Base-by-base conservation (phyloP, 2,888 invertebrate genomes). In the Tenodera sinensis region DNA sequence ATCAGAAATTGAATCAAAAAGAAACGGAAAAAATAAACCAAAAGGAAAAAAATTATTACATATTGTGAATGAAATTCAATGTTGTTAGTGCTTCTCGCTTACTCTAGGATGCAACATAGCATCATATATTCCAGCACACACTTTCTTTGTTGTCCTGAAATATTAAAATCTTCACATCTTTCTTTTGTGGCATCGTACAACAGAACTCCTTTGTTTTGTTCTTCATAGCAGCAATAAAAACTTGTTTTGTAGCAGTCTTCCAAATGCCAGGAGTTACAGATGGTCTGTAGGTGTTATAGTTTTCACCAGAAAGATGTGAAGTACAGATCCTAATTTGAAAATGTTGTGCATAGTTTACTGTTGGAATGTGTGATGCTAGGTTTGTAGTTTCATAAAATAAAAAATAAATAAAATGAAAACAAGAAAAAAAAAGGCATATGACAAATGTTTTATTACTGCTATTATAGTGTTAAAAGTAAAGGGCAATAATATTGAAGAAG, bases 71-170 rank as follows among this genome's bases (percentile, higher is more conserved):
- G 34, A 87, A 87, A 90, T 90, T 90, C 90, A 89, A 89, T 90
- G 90, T 90, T 90, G 89, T 88, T 89, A 90, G 89, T 90, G 90
- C 90, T 90, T 90, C 83, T 90, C 89, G 90, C 90, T 90, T 90
- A 83, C 88, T 89, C 84, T 89, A 89, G 89, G 42, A 27, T 47
- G 83, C 84, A 81, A 90, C 81, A n/a, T 34, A 34, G 71, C 28
- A 82, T 88, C 89, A 89, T 90, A 89, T 90, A 90, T 90, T 90
- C 89, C 90, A 89, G 85, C 85, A 84, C 71, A 84, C 82, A 83
- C 54, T 86, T 83, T 82, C 83, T 86, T 84, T 81, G 82, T 87
- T 42, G 42, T 27, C 83, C 81, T 42, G 84, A 82, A 82, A 83
- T 71, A 71, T 71, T 71, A 2, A 25, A 20, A 87, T 81, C 25